Percentiles rank a stretch among this genome's conserved stretches.
Evolutionary conservation across 2,797 vertebrate genomes (phyloP).

Genomic region (Sebastolobus altivelis): DNA sequence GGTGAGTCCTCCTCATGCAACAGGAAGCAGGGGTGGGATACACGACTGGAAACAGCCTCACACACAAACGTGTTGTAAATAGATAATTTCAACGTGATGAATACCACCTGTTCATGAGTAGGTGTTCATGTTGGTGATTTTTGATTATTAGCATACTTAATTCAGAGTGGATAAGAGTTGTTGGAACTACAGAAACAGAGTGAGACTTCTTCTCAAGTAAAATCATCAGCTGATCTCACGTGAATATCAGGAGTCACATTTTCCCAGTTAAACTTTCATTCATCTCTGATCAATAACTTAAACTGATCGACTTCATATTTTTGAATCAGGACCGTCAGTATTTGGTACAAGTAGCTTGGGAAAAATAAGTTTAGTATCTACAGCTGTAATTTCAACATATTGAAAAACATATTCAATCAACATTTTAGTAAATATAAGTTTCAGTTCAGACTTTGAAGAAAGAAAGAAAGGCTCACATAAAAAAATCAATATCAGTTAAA

Average conservation of each 20-base stretch:
- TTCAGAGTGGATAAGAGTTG: not conserved
- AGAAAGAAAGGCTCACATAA: too few species aligned
- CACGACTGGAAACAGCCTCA: not conserved
- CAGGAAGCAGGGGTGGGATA: not conserved
- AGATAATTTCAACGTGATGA: not conserved
- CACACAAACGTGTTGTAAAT: not conserved
- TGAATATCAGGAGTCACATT: not conserved
- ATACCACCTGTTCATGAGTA: not conserved
- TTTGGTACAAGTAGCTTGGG: not conserved
- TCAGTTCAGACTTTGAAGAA: not conserved
- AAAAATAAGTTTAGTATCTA: not conserved
- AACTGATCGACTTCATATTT: not conserved
- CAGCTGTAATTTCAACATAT: not conserved
- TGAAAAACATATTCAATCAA: not conserved
- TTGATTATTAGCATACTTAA: not conserved
- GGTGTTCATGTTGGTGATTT: not conserved
- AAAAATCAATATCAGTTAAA: too few species aligned
- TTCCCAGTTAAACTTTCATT: not conserved
- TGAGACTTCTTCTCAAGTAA: not conserved
- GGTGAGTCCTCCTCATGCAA: conserved; percentile 76
- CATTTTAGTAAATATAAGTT: not conserved
- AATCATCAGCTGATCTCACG: not conserved
- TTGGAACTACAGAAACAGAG: not conserved
- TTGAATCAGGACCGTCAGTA: not conserved
- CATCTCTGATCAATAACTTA: not conserved